Percentiles rank a stretch among this genome's conserved stretches.
Evolutionary conservation across 2,113 vertebrate genomes (phyloP).

Genomic region (Cyanistes caeruleus): DNA sequence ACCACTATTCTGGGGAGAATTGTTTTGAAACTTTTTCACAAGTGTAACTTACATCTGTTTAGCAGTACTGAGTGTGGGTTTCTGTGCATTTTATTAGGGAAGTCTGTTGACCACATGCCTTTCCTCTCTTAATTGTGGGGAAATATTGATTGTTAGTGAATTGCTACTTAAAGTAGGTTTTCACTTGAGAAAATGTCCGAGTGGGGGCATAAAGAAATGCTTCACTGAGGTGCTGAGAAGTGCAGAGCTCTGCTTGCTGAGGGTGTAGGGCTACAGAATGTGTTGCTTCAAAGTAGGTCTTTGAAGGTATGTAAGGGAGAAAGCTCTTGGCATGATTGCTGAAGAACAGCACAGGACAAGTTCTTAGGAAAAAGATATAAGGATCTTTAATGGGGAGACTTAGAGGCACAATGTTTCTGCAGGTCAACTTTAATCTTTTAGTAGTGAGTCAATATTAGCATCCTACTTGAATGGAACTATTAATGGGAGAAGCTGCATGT

Average conservation of each 20-base stretch:
- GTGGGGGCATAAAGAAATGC: background rate
- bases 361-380: background rate
- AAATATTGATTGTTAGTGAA: background rate
- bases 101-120: background rate
- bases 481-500: background rate
- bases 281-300: background rate
- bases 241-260: background rate
- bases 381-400: background rate
- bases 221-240: background rate
- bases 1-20: background rate
- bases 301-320: background rate
- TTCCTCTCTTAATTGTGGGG: background rate
- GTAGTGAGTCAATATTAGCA: background rate
- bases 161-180: background rate
- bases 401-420: background rate
- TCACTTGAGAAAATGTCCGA: background rate
- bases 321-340: background rate
- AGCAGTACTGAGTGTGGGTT: background rate
- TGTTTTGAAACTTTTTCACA: background rate
- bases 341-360: background rate
- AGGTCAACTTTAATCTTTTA: background rate
- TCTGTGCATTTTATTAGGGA: background rate
- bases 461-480: background rate
- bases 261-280: rapidly evolving
- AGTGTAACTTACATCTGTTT: background rate